Evolutionary conservation across 2,113 vertebrate genomes (phyloP), one percentile per base, ranked within the genome.

Genomic region (Loxodonta africana): DNA sequence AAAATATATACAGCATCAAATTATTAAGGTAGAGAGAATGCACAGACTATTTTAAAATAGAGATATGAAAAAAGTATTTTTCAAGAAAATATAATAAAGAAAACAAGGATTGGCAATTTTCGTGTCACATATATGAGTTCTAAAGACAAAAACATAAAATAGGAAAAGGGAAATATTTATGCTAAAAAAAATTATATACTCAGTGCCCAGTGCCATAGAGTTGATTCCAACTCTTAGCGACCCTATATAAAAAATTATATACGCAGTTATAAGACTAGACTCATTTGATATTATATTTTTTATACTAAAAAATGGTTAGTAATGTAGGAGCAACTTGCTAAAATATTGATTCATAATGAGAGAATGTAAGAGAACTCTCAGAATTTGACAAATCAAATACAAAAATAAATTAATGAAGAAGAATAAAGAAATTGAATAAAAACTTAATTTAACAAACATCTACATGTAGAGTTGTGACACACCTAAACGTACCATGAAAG

Each of bases 321-420:
- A 76, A 85, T 69, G 15, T 33, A 26, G 14, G 74, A 21, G 26
- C 30, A 11, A 11, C 4, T 23, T 84, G 17, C 82, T 15, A 83
- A 46, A 91, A 63, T 83, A 51, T 41, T 9, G 60, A 37, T 48
- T 4, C 21, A 53, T 78, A 67, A 21, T 53, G 20, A 60, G 71
- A 80, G 1, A 78, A 77, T 67, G 0, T 18, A 85, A 26, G 11
- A 5, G 5, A 9, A 1, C n/a, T 65, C n/a, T 94, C 26, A 65
- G 9, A 69, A 30, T 80, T 91, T 83, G 51, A 51, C 44, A 95
- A 73, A 77, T 86, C 37, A 51, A 60, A 11, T 12, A 53, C 26
- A 93, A 96, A 94, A 89, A 77, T 77, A 83, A 85, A 71, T 37
- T 46, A 69, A 77, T 63, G 5, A 74, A 88, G 18, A 69, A 90